Conservation (phyloP, 2,797 vertebrate species). For the Peromyscus attwateri region DNA sequence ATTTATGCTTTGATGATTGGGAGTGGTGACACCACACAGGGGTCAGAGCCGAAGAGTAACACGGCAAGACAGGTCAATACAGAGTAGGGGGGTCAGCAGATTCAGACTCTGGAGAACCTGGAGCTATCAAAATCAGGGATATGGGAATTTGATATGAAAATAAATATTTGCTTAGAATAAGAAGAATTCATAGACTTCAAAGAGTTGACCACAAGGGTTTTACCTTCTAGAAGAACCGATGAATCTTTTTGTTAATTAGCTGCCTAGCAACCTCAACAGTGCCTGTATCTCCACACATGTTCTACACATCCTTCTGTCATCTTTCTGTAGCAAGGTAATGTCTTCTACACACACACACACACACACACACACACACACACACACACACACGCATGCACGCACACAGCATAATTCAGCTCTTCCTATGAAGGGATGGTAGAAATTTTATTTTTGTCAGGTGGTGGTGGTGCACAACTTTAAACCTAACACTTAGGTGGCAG, state of each 20-base stretch:
- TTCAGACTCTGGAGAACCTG: background rate
- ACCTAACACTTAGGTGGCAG: background rate
- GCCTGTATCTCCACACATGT: background rate
- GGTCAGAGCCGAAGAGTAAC: background rate
- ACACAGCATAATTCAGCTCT: background rate
- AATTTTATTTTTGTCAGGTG: background rate
- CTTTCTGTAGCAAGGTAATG: background rate
- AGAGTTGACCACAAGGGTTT: background rate
- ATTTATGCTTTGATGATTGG: background rate
- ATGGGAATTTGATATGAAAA: background rate
- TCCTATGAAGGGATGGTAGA: background rate
- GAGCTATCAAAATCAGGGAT: background rate
- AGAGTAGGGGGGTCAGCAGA: background rate
- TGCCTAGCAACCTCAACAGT: accelerated
- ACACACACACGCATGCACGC: too few species aligned
- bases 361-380: too few species aligned
- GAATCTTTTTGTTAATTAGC: background rate
- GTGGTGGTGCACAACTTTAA: background rate
- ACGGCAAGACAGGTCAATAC: background rate
- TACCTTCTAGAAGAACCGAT: background rate
- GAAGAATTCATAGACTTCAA: background rate
- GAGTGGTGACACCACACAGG: background rate
- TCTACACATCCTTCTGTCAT: background rate
- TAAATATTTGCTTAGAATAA: background rate
- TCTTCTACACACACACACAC: background rate